Conservation (phyloP, 2,797 vertebrate genomes). For the Falco berigora region DNA sequence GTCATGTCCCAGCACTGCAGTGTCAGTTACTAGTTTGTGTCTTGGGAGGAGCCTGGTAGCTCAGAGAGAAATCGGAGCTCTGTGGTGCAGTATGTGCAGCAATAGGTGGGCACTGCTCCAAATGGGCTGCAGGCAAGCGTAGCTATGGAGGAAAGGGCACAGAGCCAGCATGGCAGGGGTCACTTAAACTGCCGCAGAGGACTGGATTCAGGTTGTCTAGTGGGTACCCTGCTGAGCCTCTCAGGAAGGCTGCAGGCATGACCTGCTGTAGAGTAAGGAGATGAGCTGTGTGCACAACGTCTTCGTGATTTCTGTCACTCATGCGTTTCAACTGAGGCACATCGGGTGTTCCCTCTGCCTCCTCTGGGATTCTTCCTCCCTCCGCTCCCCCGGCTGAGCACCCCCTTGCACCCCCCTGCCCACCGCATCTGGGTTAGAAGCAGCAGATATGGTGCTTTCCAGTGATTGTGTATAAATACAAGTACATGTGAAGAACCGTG, state of each 20-base stretch:
- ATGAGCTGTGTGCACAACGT: neutral
- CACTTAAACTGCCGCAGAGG: neutral
- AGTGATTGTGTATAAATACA: neutral
- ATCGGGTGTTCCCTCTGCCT: neutral
- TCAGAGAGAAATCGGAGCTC: neutral
- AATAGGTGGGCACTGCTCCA: neutral
- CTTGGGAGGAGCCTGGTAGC: neutral
- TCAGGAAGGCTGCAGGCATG: neutral
- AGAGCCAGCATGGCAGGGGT: neutral
- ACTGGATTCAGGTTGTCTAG: neutral
- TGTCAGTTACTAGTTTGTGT: neutral
- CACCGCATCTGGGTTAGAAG: neutral
- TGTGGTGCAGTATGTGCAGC: neutral
- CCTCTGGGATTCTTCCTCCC: neutral
- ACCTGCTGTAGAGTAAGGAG: neutral
- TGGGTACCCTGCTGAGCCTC: neutral
- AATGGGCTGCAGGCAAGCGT: neutral
- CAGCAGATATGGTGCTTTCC: neutral
- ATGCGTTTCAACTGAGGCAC: accelerated
- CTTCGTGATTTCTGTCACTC: neutral
- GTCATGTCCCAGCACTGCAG: neutral
- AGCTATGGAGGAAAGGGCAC: neutral
- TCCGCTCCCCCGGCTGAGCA: accelerated
- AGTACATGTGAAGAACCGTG: accelerated
- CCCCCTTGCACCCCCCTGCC: neutral